Base-by-base conservation (phyloP, 2,888 invertebrate genomes). In the Cantharis rufa region DNA sequence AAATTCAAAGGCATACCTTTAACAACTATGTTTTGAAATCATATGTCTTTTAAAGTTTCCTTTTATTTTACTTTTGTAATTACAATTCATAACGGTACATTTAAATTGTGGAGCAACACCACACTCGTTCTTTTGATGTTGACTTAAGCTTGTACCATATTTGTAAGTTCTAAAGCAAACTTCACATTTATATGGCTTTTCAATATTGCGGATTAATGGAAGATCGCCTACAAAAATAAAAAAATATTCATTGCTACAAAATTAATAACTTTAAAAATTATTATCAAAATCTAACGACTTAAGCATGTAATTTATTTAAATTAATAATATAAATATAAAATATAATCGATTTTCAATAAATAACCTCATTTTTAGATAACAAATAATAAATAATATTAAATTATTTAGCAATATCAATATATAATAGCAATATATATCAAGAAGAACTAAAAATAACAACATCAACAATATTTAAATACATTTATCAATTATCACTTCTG, bases 111-210 rank as follows among this genome's bases (percentile, higher is more conserved):
- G 48, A 13, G 69, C 69, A 18, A 69, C 69, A n/a, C 74, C 69
- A 81, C 92, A 92, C 82, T 92, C 91, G 81, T 90, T 89, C 74
- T 89, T 89, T 79, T 90, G 82, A 81, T 91, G 91, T 15, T 90
- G 89, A 75, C 88, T 88, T n/a, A 85, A 71, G 7, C 82, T 81
- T 70, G 81, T 81, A 73, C 81, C 82, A 69, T 83, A 82, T 72
- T 82, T 85, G 72, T 85, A 85, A 13, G 78, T 85, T 81, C 85
- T 87, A 28, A 83, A 82, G 82, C 88, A 88, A 69, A 61, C n/a
- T 21, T 13, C 15, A 16, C 71, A 72, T 15, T 63, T 66, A 32
- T 66, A 72, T 66, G 24, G 48, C 9, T 48, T 48, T 48, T 48
- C 48, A 48, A 2, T n/a, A 48, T n/a, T 48, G 48, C n/a, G n/a